These are phyloP conservation scores for Pica pica DNA, from an alignment of 2,113 vertebrate genomes.

Conservation along the genomic window DNA sequence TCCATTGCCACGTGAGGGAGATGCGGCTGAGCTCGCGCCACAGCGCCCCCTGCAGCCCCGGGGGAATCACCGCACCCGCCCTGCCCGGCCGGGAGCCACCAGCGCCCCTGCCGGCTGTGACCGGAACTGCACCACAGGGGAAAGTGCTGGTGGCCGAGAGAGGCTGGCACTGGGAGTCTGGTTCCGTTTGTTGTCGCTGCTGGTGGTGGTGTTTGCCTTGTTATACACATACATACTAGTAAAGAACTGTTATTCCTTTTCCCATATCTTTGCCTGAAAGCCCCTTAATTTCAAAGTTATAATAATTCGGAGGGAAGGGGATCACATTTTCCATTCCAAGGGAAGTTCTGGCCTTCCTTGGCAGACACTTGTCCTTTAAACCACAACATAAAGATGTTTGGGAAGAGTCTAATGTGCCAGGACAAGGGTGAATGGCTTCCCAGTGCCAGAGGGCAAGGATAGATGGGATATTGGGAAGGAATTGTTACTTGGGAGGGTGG, in stretches of 20 bases:
- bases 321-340: background rate
- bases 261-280: too few species aligned
- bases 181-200: background rate
- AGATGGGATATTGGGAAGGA: background rate
- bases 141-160: too few species aligned
- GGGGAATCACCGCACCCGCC: background rate
- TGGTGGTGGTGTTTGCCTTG: background rate
- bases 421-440: background rate
- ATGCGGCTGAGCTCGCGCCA: rapidly evolving
- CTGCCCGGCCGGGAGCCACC: rapidly evolving
- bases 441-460: background rate
- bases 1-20: background rate
- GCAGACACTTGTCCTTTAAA: background rate
- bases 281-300: background rate
- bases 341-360: rapidly evolving
- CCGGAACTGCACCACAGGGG: background rate
- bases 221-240: too few species aligned
- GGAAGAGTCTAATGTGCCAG: background rate
- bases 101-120: background rate
- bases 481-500: background rate
- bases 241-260: background rate
- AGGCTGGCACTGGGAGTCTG: too few species aligned
- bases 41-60: background rate
- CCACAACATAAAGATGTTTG: background rate
- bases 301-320: background rate